Evolutionary conservation across 2,888 invertebrate species (phyloP), one percentile per base, ranked within the genome.

Genomic region (Sminthurides aquaticus): DNA sequence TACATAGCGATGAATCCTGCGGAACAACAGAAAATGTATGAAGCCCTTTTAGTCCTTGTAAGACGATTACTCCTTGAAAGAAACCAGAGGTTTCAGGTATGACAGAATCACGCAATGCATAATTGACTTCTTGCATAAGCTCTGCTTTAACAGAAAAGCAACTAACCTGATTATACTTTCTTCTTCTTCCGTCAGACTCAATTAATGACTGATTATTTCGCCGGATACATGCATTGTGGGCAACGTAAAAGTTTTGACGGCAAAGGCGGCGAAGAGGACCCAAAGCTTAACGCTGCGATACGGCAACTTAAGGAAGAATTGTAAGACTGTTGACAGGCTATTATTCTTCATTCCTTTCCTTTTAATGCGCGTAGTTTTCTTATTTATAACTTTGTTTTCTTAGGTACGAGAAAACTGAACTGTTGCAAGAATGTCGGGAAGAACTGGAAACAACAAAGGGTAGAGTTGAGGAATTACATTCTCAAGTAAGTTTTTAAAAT

Each of bases 361-460:
- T n/a, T n/a, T n/a, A n/a, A n/a, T n/a, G n/a, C n/a, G n/a, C n/a
- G n/a, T n/a, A n/a, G n/a, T n/a, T n/a, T n/a, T n/a, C n/a, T n/a
- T n/a, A n/a, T n/a, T n/a, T n/a, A n/a, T n/a, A n/a, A n/a, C n/a
- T 49, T 25, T 29, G 20, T 24, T 52, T 64, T 63, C 55, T 1
- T 54, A 74, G 73, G 24, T 62, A 67, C 54, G 71, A 71, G 57
- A 74, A 72, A 67, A 68, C 74, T 1, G 74, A 73, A 43, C 67
- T 74, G n/a, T 67, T 74, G n/a, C 71, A 71, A 65, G 74, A 74
- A 65, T 74, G 74, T 56, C 62, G 74, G 8, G 74, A 74, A 65
- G 74, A 74, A 55, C 59, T 74, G 25, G 72, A 74, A 62, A 67
- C 67, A n/a, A 69, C 72, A 0, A 70, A 70, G 52, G 67, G 66